phyloP scores from a whole-genome alignment of 1,140 invertebrate genomes.

The Meloidogyne exigua region DNA sequence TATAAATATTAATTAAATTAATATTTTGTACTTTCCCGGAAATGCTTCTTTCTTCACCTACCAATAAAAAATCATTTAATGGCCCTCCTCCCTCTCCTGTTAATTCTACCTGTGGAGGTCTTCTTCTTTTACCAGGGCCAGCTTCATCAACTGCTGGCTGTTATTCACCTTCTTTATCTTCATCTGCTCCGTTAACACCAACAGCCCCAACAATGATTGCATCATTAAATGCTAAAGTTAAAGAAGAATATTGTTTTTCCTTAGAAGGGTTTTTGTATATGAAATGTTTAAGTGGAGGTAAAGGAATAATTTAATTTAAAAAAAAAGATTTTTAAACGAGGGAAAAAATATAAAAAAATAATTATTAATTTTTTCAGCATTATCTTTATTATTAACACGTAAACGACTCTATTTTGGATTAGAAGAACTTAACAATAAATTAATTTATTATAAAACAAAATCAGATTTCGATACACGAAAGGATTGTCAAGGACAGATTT shows the following conservation, averaged over 20 bases:
- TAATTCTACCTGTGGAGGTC: background rate
- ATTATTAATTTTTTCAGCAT: slow-evolving; percentile 36
- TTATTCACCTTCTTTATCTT: slow-evolving; percentile 7
- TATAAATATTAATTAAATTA: too few relatives aligned
- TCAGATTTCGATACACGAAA: slow-evolving; percentile 47
- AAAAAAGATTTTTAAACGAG: background rate
- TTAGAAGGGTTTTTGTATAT: slow-evolving; percentile 47
- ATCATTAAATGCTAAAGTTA: background rate
- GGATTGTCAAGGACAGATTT: slow-evolving; percentile 45
- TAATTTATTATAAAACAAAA: slow-evolving; percentile 58
- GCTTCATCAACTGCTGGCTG: slow-evolving; percentile 3
- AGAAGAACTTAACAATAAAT: slow-evolving; percentile 45
- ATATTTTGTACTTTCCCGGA: background rate
- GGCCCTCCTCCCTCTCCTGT: background rate
- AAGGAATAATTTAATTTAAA: background rate
- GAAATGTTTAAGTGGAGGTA: slow-evolving; percentile 46
- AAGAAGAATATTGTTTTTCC: slow-evolving; percentile 46
- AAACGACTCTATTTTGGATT: slow-evolving; percentile 56
- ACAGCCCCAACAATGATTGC: background rate
- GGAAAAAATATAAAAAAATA: background rate
- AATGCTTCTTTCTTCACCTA: slow-evolving; percentile 4
- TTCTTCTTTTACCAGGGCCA: background rate
- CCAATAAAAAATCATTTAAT: background rate
- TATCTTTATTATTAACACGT: slow-evolving; percentile 45
- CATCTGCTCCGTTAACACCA: slow-evolving; percentile 5